phyloP scores from a whole-genome alignment of 2,797 vertebrate genomes.

The Cirrhinus molitorella region DNA sequence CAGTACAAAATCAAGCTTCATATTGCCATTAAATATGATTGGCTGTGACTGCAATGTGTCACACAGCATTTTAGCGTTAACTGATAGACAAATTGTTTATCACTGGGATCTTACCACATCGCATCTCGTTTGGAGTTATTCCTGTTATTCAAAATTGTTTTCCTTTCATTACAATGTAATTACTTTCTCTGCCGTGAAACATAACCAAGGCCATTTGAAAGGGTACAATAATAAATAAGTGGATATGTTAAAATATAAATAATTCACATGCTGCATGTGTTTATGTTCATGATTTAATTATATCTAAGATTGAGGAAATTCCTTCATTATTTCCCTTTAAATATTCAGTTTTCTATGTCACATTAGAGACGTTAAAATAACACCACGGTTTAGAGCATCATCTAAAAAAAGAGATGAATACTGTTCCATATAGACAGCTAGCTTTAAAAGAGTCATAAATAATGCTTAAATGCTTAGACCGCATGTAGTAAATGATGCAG shows the following conservation, averaged over 20 bases:
- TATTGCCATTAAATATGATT: background rate
- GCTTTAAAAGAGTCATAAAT: conserved; percentile 38
- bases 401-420: background rate
- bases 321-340: background rate
- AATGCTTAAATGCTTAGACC: conserved; percentile 23
- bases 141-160: background rate
- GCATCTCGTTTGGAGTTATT: background rate
- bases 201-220: background rate
- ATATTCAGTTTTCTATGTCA: background rate
- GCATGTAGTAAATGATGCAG: conserved; percentile 33
- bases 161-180: background rate
- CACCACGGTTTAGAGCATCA: background rate
- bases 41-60: background rate
- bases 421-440: background rate
- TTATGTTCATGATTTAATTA: background rate
- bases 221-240: background rate
- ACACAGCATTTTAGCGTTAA: background rate
- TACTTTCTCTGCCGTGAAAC: background rate
- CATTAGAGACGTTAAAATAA: background rate
- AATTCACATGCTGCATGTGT: background rate
- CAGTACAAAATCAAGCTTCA: conserved; percentile 2
- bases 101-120: background rate
- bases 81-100: background rate
- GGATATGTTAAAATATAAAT: background rate
- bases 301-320: background rate